Percentiles rank a stretch among this genome's conserved stretches.
Conservation (phyloP, 2,888 invertebrate species). For the Hemaris fuciformis region DNA sequence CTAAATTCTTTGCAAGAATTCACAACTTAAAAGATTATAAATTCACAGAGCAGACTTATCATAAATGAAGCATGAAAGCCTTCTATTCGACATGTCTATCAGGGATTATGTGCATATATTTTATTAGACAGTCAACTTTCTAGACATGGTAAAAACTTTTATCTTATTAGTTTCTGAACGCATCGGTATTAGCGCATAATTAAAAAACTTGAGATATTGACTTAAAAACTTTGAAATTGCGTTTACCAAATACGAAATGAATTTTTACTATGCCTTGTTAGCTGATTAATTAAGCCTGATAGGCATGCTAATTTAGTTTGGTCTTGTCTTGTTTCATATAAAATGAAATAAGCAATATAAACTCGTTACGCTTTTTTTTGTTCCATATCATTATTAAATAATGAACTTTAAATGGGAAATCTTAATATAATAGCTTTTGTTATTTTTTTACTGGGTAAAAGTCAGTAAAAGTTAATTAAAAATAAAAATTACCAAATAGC, state of each 20-base stretch:
- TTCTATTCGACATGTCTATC: background rate
- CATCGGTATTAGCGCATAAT: slow-evolving; percentile 31
- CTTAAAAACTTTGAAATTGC: slow-evolving; percentile 25
- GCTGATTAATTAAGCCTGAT: background rate
- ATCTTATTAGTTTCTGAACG: slow-evolving; percentile 31
- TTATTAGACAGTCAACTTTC: slow-evolving; percentile 31
- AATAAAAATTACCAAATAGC: too few relatives aligned
- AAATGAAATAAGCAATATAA: too few relatives aligned
- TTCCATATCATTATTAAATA: too few relatives aligned
- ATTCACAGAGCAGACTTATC: background rate
- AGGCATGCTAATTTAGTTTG: background rate
- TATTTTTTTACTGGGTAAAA: too few relatives aligned
- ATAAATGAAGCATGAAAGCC: background rate
- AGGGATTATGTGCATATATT: background rate
- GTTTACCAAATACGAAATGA: slow-evolving; percentile 20
- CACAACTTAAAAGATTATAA: background rate
- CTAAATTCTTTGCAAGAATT: background rate
- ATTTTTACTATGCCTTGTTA: background rate
- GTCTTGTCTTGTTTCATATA: too few relatives aligned
- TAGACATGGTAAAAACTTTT: slow-evolving; percentile 34
- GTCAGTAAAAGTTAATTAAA: too few relatives aligned
- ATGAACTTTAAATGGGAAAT: too few relatives aligned
- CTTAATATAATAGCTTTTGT: too few relatives aligned
- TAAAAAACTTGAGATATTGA: slow-evolving; percentile 35
- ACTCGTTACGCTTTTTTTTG: too few relatives aligned